Evolutionary conservation across 2,888 invertebrate species (phyloP).

Genomic region (Thysanoteuthis rhombus): DNA sequence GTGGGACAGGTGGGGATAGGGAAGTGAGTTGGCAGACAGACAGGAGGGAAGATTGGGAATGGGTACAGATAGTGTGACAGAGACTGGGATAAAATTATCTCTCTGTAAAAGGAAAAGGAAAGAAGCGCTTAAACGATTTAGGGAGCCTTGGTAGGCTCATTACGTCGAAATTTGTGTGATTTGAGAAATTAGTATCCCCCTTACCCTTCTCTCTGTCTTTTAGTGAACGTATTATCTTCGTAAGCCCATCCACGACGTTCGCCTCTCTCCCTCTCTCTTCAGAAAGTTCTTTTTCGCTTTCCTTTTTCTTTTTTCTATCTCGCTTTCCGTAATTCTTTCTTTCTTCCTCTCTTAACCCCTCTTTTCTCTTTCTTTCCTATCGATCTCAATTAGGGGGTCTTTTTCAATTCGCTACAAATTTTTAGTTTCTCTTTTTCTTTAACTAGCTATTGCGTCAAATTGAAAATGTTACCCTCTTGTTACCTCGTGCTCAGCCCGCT

Average conservation of each 20-base stretch:
- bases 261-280: neutral
- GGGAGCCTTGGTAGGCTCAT: neutral
- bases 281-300: neutral
- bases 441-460: neutral
- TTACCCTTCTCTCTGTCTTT: neutral
- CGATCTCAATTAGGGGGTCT: constrained; percentile 12
- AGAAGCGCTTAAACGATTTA: neutral
- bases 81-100: neutral
- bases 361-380: neutral
- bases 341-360: neutral
- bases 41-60: neutral
- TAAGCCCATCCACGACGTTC: neutral
- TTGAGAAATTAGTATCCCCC: neutral
- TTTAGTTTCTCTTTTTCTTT: neutral
- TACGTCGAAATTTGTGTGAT: neutral
- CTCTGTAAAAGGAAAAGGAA: neutral
- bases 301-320: neutral
- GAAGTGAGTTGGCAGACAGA: neutral
- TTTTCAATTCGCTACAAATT: neutral
- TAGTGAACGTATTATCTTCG: neutral
- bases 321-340: neutral
- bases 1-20: neutral
- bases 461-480: neutral
- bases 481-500: neutral
- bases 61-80: neutral